Base-by-base conservation (phyloP, 2,797 vertebrate species). In the Rousettus madagascariensis region DNA sequence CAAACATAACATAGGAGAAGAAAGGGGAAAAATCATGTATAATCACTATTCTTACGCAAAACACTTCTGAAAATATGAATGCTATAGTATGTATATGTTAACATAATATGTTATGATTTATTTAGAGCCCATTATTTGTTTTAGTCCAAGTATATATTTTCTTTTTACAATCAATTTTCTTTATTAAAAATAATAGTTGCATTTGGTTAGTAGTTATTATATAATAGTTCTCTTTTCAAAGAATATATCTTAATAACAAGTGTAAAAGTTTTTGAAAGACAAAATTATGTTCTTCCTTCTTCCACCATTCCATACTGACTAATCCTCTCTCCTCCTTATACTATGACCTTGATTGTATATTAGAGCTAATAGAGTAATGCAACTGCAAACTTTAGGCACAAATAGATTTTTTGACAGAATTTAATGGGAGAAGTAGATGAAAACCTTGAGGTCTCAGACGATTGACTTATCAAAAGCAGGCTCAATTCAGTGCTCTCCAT, bases 391-490 rank as follows among this genome's bases (percentile, higher is more conserved):
- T 74, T 41, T 15, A 82, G 30, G 5, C 30, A 28, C 11, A 74
- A 46, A 72, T 55, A 78, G 22, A 17, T 82, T 55, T 19, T 80
- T 57, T 80, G 66, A 43, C 43, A 46, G 77, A 88, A 65, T 93
- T 72, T 74, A 74, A 74, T 30, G 57, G 36, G 30, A 88, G 57
- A 86, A 65, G 36, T 46, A 46, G 57, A 65, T 55, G 30, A 65
- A 88, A 82, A 24, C 22, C 20, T 43, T 33, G 43, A 84, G 9
- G 53, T 57, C n/a, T 85, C 69, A 69, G 59, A 49, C 74, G 16
- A n/a, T 41, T n/a, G 38, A 83, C n/a, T 83, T 89, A 57, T 19
- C 36, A 71, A 65, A 72, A 66, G 26, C n/a, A 74, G 19, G 65
- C 26, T 1, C 0, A 63, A n/a, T 66, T 86, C 11, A 51, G 59